Evolutionary conservation across 1,140 invertebrate species (phyloP).

Genomic region (Eciton burchellii): DNA sequence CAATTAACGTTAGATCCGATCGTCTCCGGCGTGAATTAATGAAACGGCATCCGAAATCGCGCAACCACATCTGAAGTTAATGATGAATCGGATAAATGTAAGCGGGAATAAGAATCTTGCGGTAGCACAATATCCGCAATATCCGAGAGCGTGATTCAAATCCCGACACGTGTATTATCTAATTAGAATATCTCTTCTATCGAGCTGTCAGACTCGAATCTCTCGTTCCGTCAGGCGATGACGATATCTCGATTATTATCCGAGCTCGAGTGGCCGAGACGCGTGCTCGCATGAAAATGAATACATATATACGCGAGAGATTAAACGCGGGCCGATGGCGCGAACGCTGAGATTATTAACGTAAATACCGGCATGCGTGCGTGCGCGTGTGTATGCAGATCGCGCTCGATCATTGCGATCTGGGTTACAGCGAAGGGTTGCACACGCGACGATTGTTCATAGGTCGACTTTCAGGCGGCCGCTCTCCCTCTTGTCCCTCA

Average conservation of each 20-base stretch:
- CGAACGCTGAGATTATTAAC: slow-evolving; percentile 82
- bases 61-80: too few species aligned
- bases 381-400: slow-evolving; percentile 75
- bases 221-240: neutral
- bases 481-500: neutral
- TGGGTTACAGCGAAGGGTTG: slow-evolving; percentile 72
- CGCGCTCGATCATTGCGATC: slow-evolving; percentile 79
- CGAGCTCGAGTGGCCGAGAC: slow-evolving; percentile 32
- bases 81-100: too few species aligned
- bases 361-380: slow-evolving; percentile 80
- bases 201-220: slow-evolving; percentile 5
- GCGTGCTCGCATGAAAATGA: slow-evolving; percentile 27
- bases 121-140: too few species aligned
- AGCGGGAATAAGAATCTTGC: too few species aligned
- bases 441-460: slow-evolving; percentile 66
- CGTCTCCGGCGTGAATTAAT: slow-evolving; percentile 2
- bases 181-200: too few species aligned
- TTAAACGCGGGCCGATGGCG: slow-evolving; percentile 66
- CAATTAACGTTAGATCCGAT: neutral
- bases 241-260: slow-evolving; percentile 72
- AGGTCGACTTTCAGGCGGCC: slow-evolving; percentile 76
- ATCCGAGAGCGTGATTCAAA: too few species aligned
- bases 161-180: too few species aligned
- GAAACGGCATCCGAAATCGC: neutral
- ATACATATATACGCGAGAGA: slow-evolving; percentile 40